Evolutionary conservation across 2,888 invertebrate genomes (phyloP), one percentile per base, ranked within the genome.

Genomic region (Polymixis flavicincta): DNA sequence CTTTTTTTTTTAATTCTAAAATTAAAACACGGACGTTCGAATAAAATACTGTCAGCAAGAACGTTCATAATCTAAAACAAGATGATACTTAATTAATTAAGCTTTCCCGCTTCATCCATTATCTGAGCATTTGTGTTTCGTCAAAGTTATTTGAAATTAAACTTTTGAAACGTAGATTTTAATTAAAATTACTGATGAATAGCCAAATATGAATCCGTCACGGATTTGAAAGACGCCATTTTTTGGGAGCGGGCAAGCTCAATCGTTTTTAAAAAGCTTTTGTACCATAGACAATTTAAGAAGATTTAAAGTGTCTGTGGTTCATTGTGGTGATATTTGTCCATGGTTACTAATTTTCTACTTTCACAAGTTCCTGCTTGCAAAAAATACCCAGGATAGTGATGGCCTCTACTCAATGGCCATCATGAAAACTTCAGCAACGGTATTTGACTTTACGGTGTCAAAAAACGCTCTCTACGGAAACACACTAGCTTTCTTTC

Each of bases 131-230:
- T 80, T 69, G 61, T 32, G 72, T 61, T 66, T 66, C 45, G 28
- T 72, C 57, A 57, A 75, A 83, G 48, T 74, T 73, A 65, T 65
- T 55, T 65, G 57, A 42, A 67, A 59, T 5, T 14, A 76, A 85
- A 76, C 55, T 79, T 85, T 52, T 50, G 57, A 55, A 76, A 64
- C 54, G 55, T 9, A 55, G 60, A 64, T 71, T 84, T 83, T 84
- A 83, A 85, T 84, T 83, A 78, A 82, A 83, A 64, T 76, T 7
- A 76, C 74, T 83, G 75, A 83, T 55, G 65, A 83, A 84, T 83
- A 50, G 54, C 28, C 17, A 32, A 77, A 70, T 74, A 69, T 65
- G 82, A 67, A 72, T 67, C 67, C 22, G 60, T 68, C 71, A 37
- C 32, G 64, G 57, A 61, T 70, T 74, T 48, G 3, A 59, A 28